phyloP scores from a whole-genome alignment of 2,888 invertebrate genomes.

The Drosophila neonasuta region DNA sequence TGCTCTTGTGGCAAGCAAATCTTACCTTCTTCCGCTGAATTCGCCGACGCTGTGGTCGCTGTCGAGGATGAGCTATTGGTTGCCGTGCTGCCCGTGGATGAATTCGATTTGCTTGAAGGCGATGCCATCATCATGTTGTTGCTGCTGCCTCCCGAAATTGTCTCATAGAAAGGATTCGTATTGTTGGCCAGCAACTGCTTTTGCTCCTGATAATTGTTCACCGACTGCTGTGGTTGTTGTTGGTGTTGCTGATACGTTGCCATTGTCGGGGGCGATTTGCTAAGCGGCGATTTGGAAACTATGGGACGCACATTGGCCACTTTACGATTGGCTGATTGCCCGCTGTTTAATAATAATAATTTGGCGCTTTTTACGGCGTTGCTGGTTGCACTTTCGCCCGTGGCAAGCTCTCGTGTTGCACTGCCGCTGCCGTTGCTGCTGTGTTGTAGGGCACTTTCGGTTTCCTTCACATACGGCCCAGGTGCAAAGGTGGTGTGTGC shows the following conservation, averaged over 20 bases:
- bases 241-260: constrained; percentile 47
- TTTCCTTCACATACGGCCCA: constrained; percentile 91
- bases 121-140: constrained; percentile 72
- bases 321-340: constrained; percentile 76
- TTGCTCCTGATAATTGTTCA: constrained; percentile 63
- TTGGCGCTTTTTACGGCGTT: constrained; percentile 60
- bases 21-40: constrained; percentile 80
- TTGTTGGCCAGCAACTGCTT: constrained; percentile 75
- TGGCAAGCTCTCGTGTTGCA: constrained; percentile 52
- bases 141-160: constrained; percentile 44
- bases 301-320: constrained; percentile 81
- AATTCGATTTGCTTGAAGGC: constrained; percentile 79
- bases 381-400: constrained; percentile 68
- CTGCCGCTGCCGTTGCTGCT: constrained; percentile 26
- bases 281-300: constrained; percentile 68
- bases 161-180: constrained; percentile 79
- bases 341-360: constrained; percentile 72
- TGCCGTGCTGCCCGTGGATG: constrained; percentile 78
- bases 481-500: constrained; percentile 94
- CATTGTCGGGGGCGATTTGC: constrained; percentile 32
- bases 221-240: constrained; percentile 12
- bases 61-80: constrained; percentile 73
- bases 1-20: constrained; percentile 24
- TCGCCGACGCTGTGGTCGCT: constrained; percentile 63
- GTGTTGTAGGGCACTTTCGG: constrained; percentile 80